Conservation (phyloP, 1,140 invertebrate species). For the Leptopilina boulardi region DNA sequence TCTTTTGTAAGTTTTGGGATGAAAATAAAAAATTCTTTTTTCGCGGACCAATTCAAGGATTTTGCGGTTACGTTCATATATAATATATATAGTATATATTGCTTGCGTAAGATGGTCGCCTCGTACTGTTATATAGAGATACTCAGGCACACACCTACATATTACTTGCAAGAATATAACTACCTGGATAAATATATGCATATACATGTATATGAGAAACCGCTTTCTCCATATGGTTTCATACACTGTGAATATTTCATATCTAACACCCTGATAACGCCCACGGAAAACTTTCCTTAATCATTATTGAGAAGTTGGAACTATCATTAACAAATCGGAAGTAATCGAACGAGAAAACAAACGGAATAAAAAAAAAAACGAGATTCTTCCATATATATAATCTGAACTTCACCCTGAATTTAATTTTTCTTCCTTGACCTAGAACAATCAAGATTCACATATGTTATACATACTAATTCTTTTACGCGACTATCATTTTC, state of each 20-base stretch:
- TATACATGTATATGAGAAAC: constrained; percentile 11
- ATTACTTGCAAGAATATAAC: constrained; percentile 1
- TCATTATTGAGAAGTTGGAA: constrained; percentile 1
- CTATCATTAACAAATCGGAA: neutral
- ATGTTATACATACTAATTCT: no score
- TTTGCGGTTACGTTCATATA: constrained; percentile 17
- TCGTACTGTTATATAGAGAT: constrained; percentile 5
- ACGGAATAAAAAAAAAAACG: neutral
- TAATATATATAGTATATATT: neutral
- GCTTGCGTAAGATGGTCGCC: constrained; percentile 22
- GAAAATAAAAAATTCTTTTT: neutral
- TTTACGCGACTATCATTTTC: no score
- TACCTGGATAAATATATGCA: constrained; percentile 11
- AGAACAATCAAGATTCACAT: neutral
- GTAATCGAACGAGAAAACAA: neutral
- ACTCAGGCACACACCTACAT: constrained; percentile 14
- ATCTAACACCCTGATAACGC: constrained; percentile 26
- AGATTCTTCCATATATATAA: neutral
- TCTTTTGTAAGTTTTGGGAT: neutral
- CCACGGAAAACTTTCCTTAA: constrained; percentile 24
- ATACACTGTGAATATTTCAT: constrained; percentile 20
- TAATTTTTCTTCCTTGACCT: neutral
- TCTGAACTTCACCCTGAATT: constrained; percentile 1
- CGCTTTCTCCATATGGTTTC: constrained; percentile 30
- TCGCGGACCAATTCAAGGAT: constrained; percentile 11